Evolutionary conservation across 53 echinoderm and acorn worm genomes (phyloP).

Genomic region (Astropecten irregularis): DNA sequence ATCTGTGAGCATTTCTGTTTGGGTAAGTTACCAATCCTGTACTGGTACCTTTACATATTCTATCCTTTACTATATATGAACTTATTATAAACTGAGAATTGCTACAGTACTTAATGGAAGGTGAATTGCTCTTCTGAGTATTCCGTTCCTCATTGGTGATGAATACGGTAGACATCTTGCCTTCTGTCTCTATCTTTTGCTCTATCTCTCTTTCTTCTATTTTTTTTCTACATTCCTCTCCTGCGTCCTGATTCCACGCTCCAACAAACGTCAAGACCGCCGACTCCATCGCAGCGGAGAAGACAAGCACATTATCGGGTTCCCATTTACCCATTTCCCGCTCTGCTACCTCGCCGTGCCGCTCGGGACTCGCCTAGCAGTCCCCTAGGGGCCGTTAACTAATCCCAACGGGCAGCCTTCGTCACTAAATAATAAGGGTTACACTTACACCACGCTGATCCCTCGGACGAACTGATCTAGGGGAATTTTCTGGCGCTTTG

Average conservation of each 20-base stretch:
- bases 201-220: too few species aligned
- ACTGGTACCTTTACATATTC: too few species aligned
- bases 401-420: neutral
- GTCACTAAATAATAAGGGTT: neutral
- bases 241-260: neutral
- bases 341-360: slow-evolving; percentile 24
- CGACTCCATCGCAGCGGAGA: neutral
- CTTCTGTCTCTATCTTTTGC: too few species aligned
- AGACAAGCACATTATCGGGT: slow-evolving; percentile 35
- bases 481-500: neutral
- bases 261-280: neutral
- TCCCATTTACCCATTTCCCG: slow-evolving; percentile 48
- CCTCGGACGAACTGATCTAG: neutral
- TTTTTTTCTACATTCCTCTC: too few species aligned
- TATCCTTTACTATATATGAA: too few species aligned
- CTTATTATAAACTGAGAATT: too few species aligned
- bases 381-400: neutral
- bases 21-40: too few species aligned
- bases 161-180: too few species aligned
- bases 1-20: too few species aligned
- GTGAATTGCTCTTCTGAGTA: too few species aligned
- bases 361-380: neutral
- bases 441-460: neutral
- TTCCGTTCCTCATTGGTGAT: too few species aligned
- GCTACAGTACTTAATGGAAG: too few species aligned